Conservation (phyloP, 2,113 vertebrate genomes). For the Otolemur garnettii region DNA sequence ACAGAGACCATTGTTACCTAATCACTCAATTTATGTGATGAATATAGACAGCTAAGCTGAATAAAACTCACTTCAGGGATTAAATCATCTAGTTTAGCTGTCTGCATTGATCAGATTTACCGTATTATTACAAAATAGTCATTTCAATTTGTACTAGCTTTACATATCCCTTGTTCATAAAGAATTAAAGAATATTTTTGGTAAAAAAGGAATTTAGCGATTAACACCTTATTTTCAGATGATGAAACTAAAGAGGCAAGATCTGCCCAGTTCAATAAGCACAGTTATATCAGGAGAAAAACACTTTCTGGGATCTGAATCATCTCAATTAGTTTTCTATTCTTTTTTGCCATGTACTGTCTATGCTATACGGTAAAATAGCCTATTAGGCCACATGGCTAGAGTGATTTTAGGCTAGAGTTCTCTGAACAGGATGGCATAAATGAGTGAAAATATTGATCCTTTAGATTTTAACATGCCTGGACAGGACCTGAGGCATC, state of each 20-base stretch:
- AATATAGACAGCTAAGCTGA: slow-evolving; percentile 41
- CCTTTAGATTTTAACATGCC: not conserved
- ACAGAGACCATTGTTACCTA: not conserved
- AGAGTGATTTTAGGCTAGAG: not conserved
- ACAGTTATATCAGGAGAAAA: slow-evolving; percentile 13
- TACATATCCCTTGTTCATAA: slow-evolving; percentile 1
- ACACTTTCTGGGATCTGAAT: slow-evolving; percentile 15
- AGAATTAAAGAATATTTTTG: not conserved
- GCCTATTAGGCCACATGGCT: not conserved
- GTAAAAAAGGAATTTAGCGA: not conserved
- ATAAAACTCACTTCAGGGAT: not conserved
- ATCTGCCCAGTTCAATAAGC: not conserved
- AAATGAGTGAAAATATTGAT: not conserved
- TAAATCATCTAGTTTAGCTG: slow-evolving; percentile 1
- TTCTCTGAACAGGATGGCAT: not conserved
- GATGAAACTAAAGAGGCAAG: not conserved
- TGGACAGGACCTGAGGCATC: not conserved
- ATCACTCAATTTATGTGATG: slow-evolving; percentile 18
- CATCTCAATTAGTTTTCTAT: not conserved
- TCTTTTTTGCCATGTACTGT: too few species aligned
- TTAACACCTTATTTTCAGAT: slow-evolving; percentile 25
- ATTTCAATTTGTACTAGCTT: slow-evolving; percentile 53
- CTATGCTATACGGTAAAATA: not conserved
- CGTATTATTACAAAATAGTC: slow-evolving; percentile 57
- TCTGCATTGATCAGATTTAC: slow-evolving; percentile 10